phyloP scores from a whole-genome alignment of 2,113 vertebrate species.

The Melanerpes aurifrons region DNA sequence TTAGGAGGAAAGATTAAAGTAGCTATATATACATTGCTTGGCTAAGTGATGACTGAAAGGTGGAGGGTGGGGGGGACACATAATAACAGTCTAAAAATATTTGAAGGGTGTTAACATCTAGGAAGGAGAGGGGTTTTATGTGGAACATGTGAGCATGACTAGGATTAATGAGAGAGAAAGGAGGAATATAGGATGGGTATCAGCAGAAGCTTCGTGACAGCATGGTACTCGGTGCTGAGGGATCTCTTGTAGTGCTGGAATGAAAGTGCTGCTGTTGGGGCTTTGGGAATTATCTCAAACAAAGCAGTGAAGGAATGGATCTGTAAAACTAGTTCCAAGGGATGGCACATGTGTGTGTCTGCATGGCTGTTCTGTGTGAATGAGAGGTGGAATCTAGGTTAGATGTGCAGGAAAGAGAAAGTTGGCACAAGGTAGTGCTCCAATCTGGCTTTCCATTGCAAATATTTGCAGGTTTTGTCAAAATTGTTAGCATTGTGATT shows the following conservation, averaged over 20 bases:
- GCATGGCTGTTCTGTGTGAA: not conserved
- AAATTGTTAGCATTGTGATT: not conserved
- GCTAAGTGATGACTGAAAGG: constrained; percentile 62
- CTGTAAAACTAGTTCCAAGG: not conserved
- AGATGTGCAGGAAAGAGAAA: not conserved
- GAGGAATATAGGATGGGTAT: not conserved
- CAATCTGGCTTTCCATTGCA: not conserved
- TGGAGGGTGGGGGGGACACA: constrained; percentile 44
- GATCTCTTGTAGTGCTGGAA: not conserved
- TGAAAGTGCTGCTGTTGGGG: not conserved
- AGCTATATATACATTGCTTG: constrained; percentile 68
- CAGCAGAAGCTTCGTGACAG: not conserved
- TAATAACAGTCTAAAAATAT: constrained; percentile 71
- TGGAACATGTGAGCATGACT: constrained; percentile 57
- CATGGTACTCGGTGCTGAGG: not conserved
- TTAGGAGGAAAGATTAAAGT: constrained; percentile 69
- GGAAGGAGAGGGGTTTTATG: constrained; percentile 51
- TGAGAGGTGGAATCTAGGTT: not conserved
- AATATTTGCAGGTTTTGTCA: not conserved
- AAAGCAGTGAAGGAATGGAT: not conserved
- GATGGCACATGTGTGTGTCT: accelerated
- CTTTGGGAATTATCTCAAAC: not conserved
- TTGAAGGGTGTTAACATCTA: constrained; percentile 69
- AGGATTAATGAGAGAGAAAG: constrained; percentile 61
- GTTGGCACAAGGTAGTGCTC: not conserved